Evolutionary conservation across 2,113 vertebrate species (phyloP), one percentile per base, ranked within the genome.

Genomic region (Aegotheles bennettii): DNA sequence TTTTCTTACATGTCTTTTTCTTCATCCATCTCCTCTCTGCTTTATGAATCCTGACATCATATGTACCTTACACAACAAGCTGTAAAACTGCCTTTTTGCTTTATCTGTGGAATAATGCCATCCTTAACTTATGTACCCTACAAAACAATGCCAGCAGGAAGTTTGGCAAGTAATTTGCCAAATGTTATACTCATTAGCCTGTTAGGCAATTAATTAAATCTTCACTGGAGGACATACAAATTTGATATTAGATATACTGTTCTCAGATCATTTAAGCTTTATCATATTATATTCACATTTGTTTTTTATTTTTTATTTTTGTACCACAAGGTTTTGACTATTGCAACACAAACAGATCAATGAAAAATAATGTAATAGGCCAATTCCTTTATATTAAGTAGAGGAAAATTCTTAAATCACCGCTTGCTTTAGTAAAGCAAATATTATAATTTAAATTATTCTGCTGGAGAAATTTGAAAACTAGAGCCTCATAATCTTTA

Each of bases 381-480:
- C 69, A 95, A 91, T 95, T 96, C 57, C 45, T 89, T 92, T 88
- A 74, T 84, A 93, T 91, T 95, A 97, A 84, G 75, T 90, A 94
- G 70, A 96, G 80, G 63, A 97, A 96, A 97, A 86, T 74, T 82
- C 45, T 64, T 96, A 92, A 94, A 84, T 96, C 76, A 60, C 73
- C 95, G 68, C 93, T 97, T 97, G 82, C 60, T 90, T 92, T 97
- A 95, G 40, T 82, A 95, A 97, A 96, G 42, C 78, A 69, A 97
- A 84, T 89, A 96, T 94, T 97, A 51, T 61, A 91, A 65, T 89
- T 97, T 91, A 92, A 97, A 96, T 97, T 96, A 95, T 90, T 91
- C 63, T 89, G 45, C 84, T 77, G 57, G 70, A 93, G 87, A 56
- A 96, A 94, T 96, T 95, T 94, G 92, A 96, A 97, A 96, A 95